phyloP scores from a whole-genome alignment of 2,888 invertebrate genomes.

The Ceriagrion tenellum region DNA sequence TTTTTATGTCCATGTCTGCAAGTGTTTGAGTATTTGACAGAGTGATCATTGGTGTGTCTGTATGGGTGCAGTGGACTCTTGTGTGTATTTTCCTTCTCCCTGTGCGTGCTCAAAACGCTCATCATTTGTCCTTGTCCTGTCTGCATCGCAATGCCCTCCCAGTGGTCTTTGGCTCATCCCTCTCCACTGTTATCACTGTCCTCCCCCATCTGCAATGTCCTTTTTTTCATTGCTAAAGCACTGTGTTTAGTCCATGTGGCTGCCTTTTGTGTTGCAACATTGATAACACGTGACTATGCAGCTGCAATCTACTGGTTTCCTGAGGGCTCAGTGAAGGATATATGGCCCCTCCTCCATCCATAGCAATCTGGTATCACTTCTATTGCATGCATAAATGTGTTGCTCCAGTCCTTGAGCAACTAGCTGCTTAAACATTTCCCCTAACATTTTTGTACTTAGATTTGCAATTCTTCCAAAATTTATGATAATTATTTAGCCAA shows the following conservation, averaged over 20 bases:
- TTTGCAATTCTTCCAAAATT: neutral
- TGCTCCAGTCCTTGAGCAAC: neutral
- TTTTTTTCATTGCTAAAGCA: constrained; percentile 63
- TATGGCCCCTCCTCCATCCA: neutral
- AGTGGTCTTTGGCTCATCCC: constrained; percentile 70
- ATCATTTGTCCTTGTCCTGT: constrained; percentile 84
- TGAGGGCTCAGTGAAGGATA: constrained; percentile 5
- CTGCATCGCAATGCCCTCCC: constrained; percentile 79
- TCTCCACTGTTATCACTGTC: constrained; percentile 72
- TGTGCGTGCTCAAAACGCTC: constrained; percentile 83
- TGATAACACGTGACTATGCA: neutral
- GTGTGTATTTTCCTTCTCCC: constrained; percentile 73
- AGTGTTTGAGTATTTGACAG: constrained; percentile 42
- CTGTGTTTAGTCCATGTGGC: neutral
- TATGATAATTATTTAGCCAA: neutral
- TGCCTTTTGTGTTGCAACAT: neutral
- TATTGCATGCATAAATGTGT: neutral
- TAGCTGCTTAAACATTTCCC: neutral
- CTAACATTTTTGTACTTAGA: neutral
- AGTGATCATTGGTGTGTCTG: constrained; percentile 50
- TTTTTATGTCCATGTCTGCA: constrained; percentile 68
- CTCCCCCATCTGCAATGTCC: constrained; percentile 72
- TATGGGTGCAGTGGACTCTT: constrained; percentile 1
- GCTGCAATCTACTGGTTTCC: neutral
- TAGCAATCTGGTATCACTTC: neutral